These are phyloP conservation scores for Porites lutea DNA, from an alignment of 64 coral and sea anemone species.

Conservation along the genomic window DNA sequence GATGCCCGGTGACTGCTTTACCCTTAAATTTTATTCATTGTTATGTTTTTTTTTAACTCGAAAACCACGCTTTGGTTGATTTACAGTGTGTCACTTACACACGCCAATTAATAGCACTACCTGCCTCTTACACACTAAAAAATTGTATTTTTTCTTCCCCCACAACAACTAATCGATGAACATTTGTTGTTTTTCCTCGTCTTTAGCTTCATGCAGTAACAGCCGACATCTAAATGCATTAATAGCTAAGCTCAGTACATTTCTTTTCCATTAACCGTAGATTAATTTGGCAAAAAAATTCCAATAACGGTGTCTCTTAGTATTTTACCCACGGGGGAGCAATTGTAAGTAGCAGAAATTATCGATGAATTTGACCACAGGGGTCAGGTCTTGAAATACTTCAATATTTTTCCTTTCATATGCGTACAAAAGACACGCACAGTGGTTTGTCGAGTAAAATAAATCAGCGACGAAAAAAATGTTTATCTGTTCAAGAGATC, in stretches of 20 bases:
- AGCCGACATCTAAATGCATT: not conserved
- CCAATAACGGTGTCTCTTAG: constrained; percentile 16
- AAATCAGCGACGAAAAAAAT: constrained; percentile 2
- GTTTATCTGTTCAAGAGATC: not conserved
- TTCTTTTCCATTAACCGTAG: not conserved
- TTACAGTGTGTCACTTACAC: not conserved
- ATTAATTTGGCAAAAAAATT: constrained; percentile 37
- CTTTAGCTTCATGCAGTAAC: not conserved
- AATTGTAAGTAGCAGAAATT: constrained; percentile 24
- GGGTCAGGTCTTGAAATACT: constrained; percentile 40
- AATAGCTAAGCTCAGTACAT: not conserved
- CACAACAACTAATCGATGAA: not conserved
- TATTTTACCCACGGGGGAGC: constrained; percentile 13
- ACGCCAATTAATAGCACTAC: not conserved
- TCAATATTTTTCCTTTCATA: constrained; percentile 25
- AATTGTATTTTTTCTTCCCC: constrained; percentile 7
- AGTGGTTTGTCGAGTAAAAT: constrained; percentile 11
- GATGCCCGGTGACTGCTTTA: not conserved
- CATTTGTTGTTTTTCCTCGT: not conserved
- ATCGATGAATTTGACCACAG: constrained; percentile 42
- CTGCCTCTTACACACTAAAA: not conserved
- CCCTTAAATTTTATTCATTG: not conserved
- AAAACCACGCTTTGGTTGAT: not conserved
- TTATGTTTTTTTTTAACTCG: not conserved
- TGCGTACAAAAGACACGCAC: constrained; percentile 4